Conservation (phyloP, 1,140 invertebrate species). For the Danaus melanippus region DNA sequence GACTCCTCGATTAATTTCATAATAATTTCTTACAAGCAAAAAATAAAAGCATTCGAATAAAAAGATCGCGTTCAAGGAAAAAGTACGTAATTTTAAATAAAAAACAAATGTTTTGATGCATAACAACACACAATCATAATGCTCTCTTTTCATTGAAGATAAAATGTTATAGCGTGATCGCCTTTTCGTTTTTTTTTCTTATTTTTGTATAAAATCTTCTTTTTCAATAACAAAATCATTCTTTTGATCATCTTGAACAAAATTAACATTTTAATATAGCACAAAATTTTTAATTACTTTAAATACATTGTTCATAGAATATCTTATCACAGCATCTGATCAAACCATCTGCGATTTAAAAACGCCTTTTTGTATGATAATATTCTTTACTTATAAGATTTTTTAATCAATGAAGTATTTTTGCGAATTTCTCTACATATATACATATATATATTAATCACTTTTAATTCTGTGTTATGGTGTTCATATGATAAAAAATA, state of each 20-base stretch:
- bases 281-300: too few relatives aligned
- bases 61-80: slow-evolving; percentile 38
- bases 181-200: slow-evolving; percentile 14
- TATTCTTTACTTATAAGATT: too few relatives aligned
- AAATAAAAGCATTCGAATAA: slow-evolving; percentile 46
- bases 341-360: too few relatives aligned
- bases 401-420: too few relatives aligned
- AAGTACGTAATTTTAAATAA: slow-evolving; percentile 48
- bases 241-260: neutral
- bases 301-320: too few relatives aligned
- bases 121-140: slow-evolving; percentile 27
- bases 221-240: slow-evolving; percentile 12
- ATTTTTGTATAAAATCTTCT: slow-evolving; percentile 13
- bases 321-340: too few relatives aligned
- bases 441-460: too few relatives aligned
- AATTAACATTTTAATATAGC: neutral
- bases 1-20: slow-evolving; percentile 59
- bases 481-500: too few relatives aligned
- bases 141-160: slow-evolving; percentile 18
- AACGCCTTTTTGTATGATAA: too few relatives aligned
- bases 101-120: slow-evolving; percentile 40
- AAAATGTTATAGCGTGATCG: slow-evolving; percentile 16
- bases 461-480: too few relatives aligned
- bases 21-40: slow-evolving; percentile 44
- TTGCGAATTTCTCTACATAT: too few relatives aligned